phyloP scores from a whole-genome alignment of 2,888 invertebrate species.

The Volucella bombylans region DNA sequence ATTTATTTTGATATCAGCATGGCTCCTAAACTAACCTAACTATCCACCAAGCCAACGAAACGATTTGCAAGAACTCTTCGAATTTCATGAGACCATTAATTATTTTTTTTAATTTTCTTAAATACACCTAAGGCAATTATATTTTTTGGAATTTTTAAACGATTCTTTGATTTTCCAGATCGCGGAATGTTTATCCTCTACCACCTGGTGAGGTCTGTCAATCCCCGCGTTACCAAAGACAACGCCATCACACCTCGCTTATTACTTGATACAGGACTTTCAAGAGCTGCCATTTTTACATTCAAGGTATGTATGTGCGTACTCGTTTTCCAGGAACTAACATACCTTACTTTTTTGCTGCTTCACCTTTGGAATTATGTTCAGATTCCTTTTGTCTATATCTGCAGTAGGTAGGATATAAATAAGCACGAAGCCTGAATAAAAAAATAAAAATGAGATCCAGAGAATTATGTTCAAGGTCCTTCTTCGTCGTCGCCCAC shows the following conservation, averaged over 20 bases:
- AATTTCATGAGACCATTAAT: no score
- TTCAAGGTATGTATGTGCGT: constrained; percentile 47
- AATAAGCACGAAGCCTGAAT: constrained; percentile 44
- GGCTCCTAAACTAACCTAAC: no score
- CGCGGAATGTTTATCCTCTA: constrained; percentile 52
- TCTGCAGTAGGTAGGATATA: constrained; percentile 35
- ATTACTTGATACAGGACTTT: constrained; percentile 3
- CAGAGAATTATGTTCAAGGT: constrained; percentile 38
- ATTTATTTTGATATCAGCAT: no score
- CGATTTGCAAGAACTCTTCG: no score
- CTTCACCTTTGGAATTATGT: background rate
- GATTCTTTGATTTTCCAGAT: constrained; percentile 39
- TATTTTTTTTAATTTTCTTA: no score
- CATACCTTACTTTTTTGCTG: background rate
- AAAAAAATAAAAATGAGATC: constrained; percentile 4
- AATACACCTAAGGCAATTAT: background rate
- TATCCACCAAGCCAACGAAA: no score
- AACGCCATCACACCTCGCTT: background rate
- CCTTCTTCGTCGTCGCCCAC: constrained; percentile 13
- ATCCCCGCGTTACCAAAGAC: background rate
- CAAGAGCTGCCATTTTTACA: background rate
- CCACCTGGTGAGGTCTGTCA: constrained; percentile 51
- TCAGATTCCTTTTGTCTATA: constrained; percentile 31
- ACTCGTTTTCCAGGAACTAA: background rate
- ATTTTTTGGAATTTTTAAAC: background rate